Evolutionary conservation across 2,888 invertebrate genomes (phyloP), one percentile per base, ranked within the genome.

Genomic region (Tromatobia lineatoria): DNA sequence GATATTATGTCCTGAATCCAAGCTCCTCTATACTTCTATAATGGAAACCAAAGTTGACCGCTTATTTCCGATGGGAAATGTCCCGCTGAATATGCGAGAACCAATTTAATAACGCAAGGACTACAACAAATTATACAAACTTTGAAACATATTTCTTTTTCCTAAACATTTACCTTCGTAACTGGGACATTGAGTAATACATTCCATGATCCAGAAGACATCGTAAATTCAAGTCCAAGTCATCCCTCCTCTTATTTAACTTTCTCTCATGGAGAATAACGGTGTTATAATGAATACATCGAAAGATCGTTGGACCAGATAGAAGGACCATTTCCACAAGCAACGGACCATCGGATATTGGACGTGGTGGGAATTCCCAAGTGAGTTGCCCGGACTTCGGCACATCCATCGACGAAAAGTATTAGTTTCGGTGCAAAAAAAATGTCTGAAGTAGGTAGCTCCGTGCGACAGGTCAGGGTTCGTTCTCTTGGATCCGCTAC

Each of bases 401-500:
- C 15, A 38, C 59, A 67, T 61, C 34, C 59, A 45, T 11, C 23
- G 66, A 11, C 25, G 8, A 11, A 13, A 29, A 54, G 34, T 71
- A 71, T 66, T 54, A 42, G 23, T 71, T 66, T 23, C 8, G 23
- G 23, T 1, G 15, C 7, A n/a, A 18, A 52, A 45, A 42, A 29
- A 42, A 15, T 20, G 45, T 15, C 42, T 25, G 59, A 38, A 38
- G 38, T 57, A 57, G 18, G 42, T 64, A 61, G 34, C 18, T 67
- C 13, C 64, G 64, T 76, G 54, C 23, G 82, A 59, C 66, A 77
- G 66, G 66, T 61, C 82, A 67, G 77, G 77, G 70, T 77, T 77
- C 70, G 67, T n/a, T 13, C 25, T 38, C 64, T 11, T 8, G 23
- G 25, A 29, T 23, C 64, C 29, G 57, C 61, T 42, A 15, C 25